Evolutionary conservation across 1,140 invertebrate genomes (phyloP).

Genomic region (Bombus soroeensis): DNA sequence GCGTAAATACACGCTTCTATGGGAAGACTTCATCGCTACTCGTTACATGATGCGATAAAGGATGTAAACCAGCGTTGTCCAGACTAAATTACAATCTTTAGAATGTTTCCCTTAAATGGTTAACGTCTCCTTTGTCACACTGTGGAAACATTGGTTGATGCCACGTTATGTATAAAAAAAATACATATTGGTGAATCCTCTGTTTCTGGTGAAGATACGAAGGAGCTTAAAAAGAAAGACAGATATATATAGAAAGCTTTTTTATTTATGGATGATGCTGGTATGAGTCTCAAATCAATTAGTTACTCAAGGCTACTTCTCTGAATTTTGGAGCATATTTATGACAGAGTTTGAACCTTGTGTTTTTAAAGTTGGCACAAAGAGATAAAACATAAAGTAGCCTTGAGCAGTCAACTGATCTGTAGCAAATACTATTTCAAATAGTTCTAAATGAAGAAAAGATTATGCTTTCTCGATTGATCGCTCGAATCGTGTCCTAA

Average conservation of each 20-base stretch:
- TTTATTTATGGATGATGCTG: background rate
- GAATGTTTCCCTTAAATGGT: background rate
- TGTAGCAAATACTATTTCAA: background rate
- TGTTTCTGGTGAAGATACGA: too few relatives aligned
- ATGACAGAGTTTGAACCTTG: background rate
- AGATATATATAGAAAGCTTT: background rate
- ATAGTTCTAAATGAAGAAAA: background rate
- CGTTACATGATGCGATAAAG: background rate
- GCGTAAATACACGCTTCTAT: background rate
- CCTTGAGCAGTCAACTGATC: background rate
- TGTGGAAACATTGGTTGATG: background rate
- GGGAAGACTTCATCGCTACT: background rate
- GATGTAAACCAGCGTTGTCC: background rate
- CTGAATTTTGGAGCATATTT: background rate
- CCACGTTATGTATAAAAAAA: background rate
- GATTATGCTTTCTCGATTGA: slow-evolving; percentile 27
- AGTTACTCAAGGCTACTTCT: background rate
- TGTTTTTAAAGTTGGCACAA: background rate
- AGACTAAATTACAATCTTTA: background rate
- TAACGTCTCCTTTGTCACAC: background rate
- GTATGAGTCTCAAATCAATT: background rate
- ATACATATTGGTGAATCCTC: background rate
- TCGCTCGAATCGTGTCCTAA: slow-evolving; percentile 49
- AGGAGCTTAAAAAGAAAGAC: background rate
- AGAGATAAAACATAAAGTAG: background rate